A percentile compares a stretch with the other conserved stretches of the same genome.
Evolutionary conservation across 2,888 invertebrate genomes (phyloP).

Genomic region (Willowsia nigromaculata): DNA sequence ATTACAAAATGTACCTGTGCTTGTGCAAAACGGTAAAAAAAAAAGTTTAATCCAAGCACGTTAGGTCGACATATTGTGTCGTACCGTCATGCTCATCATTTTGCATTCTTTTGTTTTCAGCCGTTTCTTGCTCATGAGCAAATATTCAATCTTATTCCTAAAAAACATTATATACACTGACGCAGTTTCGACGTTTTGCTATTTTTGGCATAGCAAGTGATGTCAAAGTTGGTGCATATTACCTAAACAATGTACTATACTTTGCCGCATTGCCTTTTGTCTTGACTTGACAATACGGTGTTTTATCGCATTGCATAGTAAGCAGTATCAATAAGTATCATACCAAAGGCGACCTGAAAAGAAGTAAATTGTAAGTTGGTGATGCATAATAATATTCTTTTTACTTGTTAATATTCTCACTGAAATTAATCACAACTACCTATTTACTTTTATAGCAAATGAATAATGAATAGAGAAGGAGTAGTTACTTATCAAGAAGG

Average conservation of each 20-base stretch:
- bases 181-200: neutral
- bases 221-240: neutral
- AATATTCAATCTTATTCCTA: neutral
- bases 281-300: neutral
- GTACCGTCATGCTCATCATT: slow-evolving; percentile 50
- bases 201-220: neutral
- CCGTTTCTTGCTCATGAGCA: neutral
- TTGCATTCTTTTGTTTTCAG: neutral
- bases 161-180: neutral
- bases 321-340: too few species aligned
- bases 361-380: too few species aligned
- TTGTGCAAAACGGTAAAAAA: neutral
- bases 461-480: too few species aligned
- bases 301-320: too few species aligned
- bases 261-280: slow-evolving; percentile 35
- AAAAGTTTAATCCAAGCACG: neutral
- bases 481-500: too few species aligned
- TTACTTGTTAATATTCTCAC: too few species aligned
- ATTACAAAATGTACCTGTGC: neutral
- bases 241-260: neutral
- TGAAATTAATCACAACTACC: too few species aligned
- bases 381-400: too few species aligned
- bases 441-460: too few species aligned
- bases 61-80: neutral
- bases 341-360: too few species aligned